A percentile compares a stretch with the other conserved stretches of the same genome.
Conservation (phyloP, 2,797 vertebrate genomes). For the Ptychadena robeensis region DNA sequence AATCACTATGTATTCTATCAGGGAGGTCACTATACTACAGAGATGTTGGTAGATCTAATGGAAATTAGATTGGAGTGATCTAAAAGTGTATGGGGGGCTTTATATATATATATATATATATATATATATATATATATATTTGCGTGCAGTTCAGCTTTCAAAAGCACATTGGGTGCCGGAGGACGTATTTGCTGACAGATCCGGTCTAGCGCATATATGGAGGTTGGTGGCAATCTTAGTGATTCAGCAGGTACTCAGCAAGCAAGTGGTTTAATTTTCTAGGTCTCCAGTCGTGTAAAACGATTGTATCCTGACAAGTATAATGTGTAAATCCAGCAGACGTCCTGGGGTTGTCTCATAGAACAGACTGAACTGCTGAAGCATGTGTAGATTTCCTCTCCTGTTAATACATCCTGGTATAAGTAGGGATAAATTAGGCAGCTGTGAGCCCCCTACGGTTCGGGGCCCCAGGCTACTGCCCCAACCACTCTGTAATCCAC, state of each 20-base stretch:
- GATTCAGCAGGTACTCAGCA: neutral
- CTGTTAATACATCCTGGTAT: neutral
- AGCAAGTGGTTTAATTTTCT: neutral
- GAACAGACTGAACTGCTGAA: neutral
- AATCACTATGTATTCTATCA: too few relatives aligned
- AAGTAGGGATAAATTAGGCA: conserved; percentile 14
- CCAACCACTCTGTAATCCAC: conserved; percentile 1
- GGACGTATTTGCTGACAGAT: neutral
- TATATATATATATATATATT: too few relatives aligned
- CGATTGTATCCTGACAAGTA: neutral
- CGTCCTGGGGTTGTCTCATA: neutral
- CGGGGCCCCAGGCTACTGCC: neutral
- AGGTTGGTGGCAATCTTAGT: neutral
- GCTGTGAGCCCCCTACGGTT: conserved; percentile 9
- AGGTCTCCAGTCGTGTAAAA: neutral
- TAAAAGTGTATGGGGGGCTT: too few relatives aligned
- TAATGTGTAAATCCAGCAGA: neutral
- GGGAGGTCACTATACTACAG: too few relatives aligned
- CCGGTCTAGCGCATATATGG: neutral
- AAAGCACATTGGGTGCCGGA: too few relatives aligned
- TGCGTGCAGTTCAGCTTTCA: too few relatives aligned
- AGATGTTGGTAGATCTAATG: too few relatives aligned
- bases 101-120: too few relatives aligned
- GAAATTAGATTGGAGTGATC: too few relatives aligned
- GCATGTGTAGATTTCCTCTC: conserved; percentile 4